Evolutionary conservation across 2,888 invertebrate species (phyloP), one percentile per base, ranked within the genome.

Genomic region (Aleiodes testaceus): DNA sequence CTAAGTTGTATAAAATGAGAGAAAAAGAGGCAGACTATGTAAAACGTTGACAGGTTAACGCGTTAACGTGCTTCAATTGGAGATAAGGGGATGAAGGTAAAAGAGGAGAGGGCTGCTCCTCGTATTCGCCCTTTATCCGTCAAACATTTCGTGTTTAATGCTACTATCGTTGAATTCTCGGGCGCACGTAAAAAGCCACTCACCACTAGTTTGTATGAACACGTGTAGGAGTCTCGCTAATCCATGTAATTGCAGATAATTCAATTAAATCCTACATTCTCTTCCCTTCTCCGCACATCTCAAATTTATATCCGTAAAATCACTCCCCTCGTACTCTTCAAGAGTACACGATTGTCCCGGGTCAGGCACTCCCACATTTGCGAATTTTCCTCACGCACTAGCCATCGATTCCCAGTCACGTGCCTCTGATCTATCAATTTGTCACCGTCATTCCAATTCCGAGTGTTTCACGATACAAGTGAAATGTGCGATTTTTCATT

Each of bases 201-300:
- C 67, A 68, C 66, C 65, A 73, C 70, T 72, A 72, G 76, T 72
- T 77, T 74, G 77, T 77, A 77, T 77, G 36, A 20, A 16, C 14
- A 36, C 36, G 52, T 66, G n/a, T n/a, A n/a, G n/a, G n/a, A n/a
- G n/a, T n/a, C n/a, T n/a, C n/a, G n/a, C 83, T 84, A 85, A 85
- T 84, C 5, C 84, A 85, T 84, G 83, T 86, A 86, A 86, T 86
- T 86, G 84, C 82, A 84, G 81, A 82, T 86, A 86, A 87, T 84
- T 80, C 84, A 82, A 85, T 87, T 86, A 86, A 84, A 84, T 80
- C 79, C n/a, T n/a, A 1, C 4, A 26, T 26, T 81, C 79, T 79
- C 82, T 83, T 82, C 83, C 26, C 26, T 45, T 44, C 50, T 12
- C 20, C 5, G 50, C 50, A 20, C 50, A 50, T 50, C 20, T 50